Evolutionary conservation across 2,797 vertebrate genomes (phyloP).

Genomic region (Micromesistius poutassou): DNA sequence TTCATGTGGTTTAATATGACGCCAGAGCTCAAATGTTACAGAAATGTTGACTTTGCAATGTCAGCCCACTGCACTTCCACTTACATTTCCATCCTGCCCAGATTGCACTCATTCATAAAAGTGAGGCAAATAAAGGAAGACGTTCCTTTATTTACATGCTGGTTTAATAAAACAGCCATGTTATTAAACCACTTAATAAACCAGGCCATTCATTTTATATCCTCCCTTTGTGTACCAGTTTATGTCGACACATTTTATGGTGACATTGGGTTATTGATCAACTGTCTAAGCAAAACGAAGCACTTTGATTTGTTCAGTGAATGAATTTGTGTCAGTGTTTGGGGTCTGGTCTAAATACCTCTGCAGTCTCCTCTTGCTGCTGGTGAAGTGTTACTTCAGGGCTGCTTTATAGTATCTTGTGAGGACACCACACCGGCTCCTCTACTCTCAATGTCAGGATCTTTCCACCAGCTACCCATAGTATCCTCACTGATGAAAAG

Average conservation of each 20-base stretch:
- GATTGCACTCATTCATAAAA: slow-evolving; percentile 44
- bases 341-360: slow-evolving; percentile 10
- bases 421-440: slow-evolving; percentile 1
- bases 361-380: neutral
- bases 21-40: slow-evolving; percentile 38
- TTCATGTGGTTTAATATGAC: slow-evolving; percentile 23
- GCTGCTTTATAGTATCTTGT: neutral
- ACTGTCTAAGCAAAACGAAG: slow-evolving; percentile 7
- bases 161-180: slow-evolving; percentile 28
- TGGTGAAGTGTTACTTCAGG: neutral
- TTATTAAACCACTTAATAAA: slow-evolving; percentile 26
- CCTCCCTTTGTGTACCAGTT: neutral
- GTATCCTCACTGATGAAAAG: neutral
- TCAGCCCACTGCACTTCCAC: slow-evolving; percentile 51
- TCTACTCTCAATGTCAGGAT: slow-evolving; percentile 45
- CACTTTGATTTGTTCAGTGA: neutral
- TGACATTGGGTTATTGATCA: neutral
- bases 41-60: slow-evolving; percentile 41
- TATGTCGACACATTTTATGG: neutral
- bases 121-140: slow-evolving; percentile 46
- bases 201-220: neutral
- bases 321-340: slow-evolving; percentile 10
- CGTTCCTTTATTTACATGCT: slow-evolving; percentile 17
- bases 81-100: slow-evolving; percentile 36
- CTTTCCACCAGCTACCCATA: slow-evolving; percentile 9